Percentiles rank a stretch among this genome's conserved stretches.
Evolutionary conservation across 2,113 vertebrate genomes (phyloP).

Genomic region (Stigmatopora nigra): DNA sequence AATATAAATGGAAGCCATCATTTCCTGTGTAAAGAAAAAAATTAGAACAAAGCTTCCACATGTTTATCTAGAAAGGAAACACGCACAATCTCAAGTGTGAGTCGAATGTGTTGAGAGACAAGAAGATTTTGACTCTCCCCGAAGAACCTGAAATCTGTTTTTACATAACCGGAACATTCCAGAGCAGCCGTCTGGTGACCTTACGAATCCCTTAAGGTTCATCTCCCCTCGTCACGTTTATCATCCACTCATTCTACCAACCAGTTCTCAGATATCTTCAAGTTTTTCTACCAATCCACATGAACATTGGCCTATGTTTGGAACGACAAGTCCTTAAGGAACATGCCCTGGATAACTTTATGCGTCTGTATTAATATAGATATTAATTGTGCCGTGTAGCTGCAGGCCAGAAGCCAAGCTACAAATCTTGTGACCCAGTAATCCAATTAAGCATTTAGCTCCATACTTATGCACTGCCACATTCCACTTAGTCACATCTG

Average conservation of each 20-base stretch:
- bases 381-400: slow-evolving; percentile 11
- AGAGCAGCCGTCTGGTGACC: slow-evolving; percentile 20
- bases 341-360: neutral
- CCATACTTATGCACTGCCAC: slow-evolving; percentile 33
- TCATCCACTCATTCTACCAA: slow-evolving; percentile 34
- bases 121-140: slow-evolving; percentile 15
- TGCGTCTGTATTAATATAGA: slow-evolving; percentile 31
- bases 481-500: slow-evolving; percentile 25
- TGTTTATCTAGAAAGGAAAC: neutral
- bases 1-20: neutral
- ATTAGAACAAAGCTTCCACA: neutral
- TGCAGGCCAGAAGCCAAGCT: slow-evolving; percentile 11
- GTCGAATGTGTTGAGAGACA: slow-evolving; percentile 39
- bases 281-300: no score
- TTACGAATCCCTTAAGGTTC: slow-evolving; percentile 20
- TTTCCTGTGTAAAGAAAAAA: neutral
- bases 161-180: slow-evolving; percentile 38
- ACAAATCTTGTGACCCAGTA: slow-evolving; percentile 61
- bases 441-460: slow-evolving; percentile 65
- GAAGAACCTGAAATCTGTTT: slow-evolving; percentile 46
- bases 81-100: neutral
- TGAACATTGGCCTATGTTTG: no score
- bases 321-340: no score
- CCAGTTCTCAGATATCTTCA: no score
- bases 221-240: neutral